phyloP scores from a whole-genome alignment of 1,140 invertebrate genomes.

The Dendrolimus kikuchii region DNA sequence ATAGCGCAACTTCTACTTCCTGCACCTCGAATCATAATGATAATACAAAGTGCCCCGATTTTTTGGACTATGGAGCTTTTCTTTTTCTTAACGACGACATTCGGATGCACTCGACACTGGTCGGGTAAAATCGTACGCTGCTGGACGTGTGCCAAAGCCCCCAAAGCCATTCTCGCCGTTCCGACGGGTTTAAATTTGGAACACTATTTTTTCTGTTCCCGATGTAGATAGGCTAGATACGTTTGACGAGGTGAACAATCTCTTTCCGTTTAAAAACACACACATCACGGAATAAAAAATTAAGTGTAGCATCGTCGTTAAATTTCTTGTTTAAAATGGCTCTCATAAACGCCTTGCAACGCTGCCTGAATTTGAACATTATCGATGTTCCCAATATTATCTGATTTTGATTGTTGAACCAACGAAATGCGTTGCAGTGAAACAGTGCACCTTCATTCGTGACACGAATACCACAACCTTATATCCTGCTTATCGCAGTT shows the following conservation, averaged over 20 bases:
- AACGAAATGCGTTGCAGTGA: conserved; percentile 5
- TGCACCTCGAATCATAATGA: conserved; percentile 7
- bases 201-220: conserved; percentile 53
- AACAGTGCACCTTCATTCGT: conserved; percentile 25
- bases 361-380: too few relatives aligned
- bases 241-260: conserved; percentile 61
- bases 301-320: neutral
- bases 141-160: conserved; percentile 46
- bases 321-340: too few relatives aligned
- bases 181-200: conserved; percentile 60
- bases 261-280: conserved; percentile 36
- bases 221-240: conserved; percentile 44
- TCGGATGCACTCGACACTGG: conserved; percentile 33
- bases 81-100: conserved; percentile 12
- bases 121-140: conserved; percentile 33
- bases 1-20: conserved; percentile 19
- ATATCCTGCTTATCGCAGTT: conserved; percentile 41
- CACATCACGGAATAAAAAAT: neutral
- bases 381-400: neutral
- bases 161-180: conserved; percentile 43
- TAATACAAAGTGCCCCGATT: too few relatives aligned
- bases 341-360: too few relatives aligned
- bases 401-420: conserved; percentile 1
- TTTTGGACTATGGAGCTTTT: conserved; percentile 1
- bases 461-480: conserved; percentile 38